Evolutionary conservation across 2,797 vertebrate species (phyloP), one percentile per base, ranked within the genome.

Genomic region (Acanthurus leucopareius): DNA sequence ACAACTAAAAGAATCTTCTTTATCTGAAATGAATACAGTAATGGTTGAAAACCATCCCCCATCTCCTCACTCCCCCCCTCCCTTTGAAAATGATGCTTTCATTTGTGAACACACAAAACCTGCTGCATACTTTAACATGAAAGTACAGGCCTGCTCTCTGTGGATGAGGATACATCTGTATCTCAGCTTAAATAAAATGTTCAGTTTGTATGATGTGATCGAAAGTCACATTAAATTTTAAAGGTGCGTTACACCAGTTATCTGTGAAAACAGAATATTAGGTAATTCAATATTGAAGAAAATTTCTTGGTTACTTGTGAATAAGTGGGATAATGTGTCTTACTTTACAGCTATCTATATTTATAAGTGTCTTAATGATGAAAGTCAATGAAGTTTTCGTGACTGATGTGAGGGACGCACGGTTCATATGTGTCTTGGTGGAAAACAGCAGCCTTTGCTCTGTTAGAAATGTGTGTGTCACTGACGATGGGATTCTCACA

Each of bases 251-350:
- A 60, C 66, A 49, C 54, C 32, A 11, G 40, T 49, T 48, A 59
- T 47, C 49, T 45, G 58, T 56, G 20, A 58, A 79, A 74, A 83
- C 48, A 83, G 71, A 80, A 73, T n/a, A 73, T 73, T 81, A 88
- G 75, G 78, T 79, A 72, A 84, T 68, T 52, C 64, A 58, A 68
- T 51, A 58, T 69, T 56, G 52, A 70, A 83, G 17, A 69, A 53
- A 64, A 32, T 40, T n/a, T 58, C 3, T 52, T n/a, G 53, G 65
- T 64, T 45, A 48, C 32, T 3, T 3, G 62, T 85, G 79, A 74
- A 45, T 42, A 65, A n/a, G 65, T 74, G 62, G 11, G 17, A 48
- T 19, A 5, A 58, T 19, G 58, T 59, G 72, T 72, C 51, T 65
- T 19, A 73, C 69, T 63, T 40, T 49, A 85, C 81, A 73, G 48